phyloP scores from a whole-genome alignment of 2,888 invertebrate genomes.

The Clunio marinus region DNA sequence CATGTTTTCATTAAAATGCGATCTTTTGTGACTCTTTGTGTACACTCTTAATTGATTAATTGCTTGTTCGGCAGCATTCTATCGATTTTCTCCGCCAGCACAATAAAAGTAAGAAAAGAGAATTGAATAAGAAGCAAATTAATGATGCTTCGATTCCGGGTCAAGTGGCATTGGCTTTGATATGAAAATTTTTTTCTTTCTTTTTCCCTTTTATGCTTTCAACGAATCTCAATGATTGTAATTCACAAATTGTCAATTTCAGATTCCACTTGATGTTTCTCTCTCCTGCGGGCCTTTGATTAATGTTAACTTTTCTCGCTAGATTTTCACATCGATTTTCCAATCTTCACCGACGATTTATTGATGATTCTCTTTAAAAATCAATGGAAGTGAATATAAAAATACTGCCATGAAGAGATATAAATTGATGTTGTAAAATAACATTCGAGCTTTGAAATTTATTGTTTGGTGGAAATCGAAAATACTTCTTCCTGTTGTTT shows the following conservation, averaged over 20 bases:
- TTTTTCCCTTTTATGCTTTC: background rate
- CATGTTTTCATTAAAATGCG: no score
- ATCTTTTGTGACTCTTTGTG: background rate
- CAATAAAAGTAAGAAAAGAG: background rate
- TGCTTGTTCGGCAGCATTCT: constrained; percentile 4
- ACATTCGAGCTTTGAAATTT: constrained; percentile 10
- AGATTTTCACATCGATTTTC: constrained; percentile 32
- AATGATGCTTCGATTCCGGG: constrained; percentile 17
- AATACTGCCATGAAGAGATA: constrained; percentile 6
- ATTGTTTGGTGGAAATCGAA: constrained; percentile 18
- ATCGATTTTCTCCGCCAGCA: constrained; percentile 12
- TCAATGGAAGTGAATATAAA: constrained; percentile 8
- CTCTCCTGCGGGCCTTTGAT: constrained; percentile 19
- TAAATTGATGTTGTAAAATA: constrained; percentile 36
- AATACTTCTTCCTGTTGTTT: constrained; percentile 10
- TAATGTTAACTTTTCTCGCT: constrained; percentile 30
- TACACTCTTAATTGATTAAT: constrained; percentile 34
- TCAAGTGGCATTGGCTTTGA: constrained; percentile 33
- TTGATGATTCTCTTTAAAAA: constrained; percentile 26
- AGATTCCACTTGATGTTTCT: constrained; percentile 21
- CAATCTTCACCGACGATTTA: background rate
- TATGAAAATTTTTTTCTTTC: constrained; percentile 8
- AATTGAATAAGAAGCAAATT: constrained; percentile 1
- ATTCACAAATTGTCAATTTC: constrained; percentile 37
- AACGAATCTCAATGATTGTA: background rate